Conservation (phyloP, 2,888 invertebrate species). For the Gortyna flavago region DNA sequence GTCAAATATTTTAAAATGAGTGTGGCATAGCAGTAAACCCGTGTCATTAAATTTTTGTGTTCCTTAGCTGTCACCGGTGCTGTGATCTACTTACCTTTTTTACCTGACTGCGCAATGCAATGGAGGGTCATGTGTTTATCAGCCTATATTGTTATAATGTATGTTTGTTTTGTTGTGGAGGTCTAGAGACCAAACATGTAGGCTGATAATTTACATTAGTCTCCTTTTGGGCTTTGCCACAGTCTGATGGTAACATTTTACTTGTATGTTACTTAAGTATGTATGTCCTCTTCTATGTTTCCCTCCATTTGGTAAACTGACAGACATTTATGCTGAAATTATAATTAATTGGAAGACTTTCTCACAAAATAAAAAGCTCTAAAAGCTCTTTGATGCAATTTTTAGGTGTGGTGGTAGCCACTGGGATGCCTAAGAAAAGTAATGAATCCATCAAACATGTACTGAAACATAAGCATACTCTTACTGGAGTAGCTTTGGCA, state of each 20-base stretch:
- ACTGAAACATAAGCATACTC: conserved; percentile 87
- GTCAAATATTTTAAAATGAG: too few species aligned
- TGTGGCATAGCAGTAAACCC: neutral
- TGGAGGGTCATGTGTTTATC: too few species aligned
- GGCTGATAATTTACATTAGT: neutral
- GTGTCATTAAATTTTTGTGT: neutral
- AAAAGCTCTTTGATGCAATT: conserved; percentile 53
- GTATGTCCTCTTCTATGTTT: neutral
- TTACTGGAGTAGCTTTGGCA: conserved; percentile 94
- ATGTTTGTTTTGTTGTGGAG: too few species aligned
- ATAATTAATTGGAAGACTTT: neutral
- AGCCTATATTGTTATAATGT: too few species aligned
- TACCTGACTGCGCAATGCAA: too few species aligned
- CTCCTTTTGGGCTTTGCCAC: neutral
- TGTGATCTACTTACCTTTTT: neutral
- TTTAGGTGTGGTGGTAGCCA: conserved; percentile 94
- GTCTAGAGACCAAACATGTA: too few species aligned
- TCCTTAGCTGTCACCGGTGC: neutral
- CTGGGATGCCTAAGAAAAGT: conserved; percentile 92
- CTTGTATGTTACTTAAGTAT: neutral
- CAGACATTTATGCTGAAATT: neutral
- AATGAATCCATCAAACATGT: conserved; percentile 91
- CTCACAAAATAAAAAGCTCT: neutral
- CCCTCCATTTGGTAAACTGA: neutral
- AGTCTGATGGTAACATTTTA: neutral